Conservation (phyloP, 30 jellyfish, hydroid and myxozoan genomes). For the Sanderia malayensis region DNA sequence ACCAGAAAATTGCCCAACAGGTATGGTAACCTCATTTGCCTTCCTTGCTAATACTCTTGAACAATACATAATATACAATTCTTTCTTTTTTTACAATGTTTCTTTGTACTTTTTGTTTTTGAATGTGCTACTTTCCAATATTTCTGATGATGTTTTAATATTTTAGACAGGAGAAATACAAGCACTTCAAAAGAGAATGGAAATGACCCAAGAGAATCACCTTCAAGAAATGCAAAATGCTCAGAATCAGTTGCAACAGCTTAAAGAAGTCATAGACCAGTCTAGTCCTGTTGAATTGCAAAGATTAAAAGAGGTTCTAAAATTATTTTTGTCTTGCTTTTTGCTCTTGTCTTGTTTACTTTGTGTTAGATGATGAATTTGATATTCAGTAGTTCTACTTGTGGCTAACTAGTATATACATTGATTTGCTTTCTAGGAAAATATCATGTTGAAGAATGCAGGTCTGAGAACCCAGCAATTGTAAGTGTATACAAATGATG, state of each 20-base stretch:
- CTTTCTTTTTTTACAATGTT: too few relatives aligned
- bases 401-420: constrained; percentile 1
- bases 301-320: constrained; percentile 70
- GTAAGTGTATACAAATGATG: too few relatives aligned
- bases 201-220: constrained; percentile 70
- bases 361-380: too few relatives aligned
- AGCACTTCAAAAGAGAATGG: constrained; percentile 80
- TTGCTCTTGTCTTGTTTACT: too few relatives aligned
- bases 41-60: too few relatives aligned
- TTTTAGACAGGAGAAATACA: constrained; percentile 83
- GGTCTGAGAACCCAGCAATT: constrained; percentile 74
- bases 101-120: too few relatives aligned
- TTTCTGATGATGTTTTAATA: background rate
- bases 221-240: constrained; percentile 83
- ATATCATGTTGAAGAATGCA: constrained; percentile 65
- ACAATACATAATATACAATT: too few relatives aligned
- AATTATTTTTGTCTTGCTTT: too few relatives aligned
- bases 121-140: constrained; percentile 1
- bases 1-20: constrained; percentile 56
- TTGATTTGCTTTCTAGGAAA: constrained; percentile 50
- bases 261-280: constrained; percentile 77
- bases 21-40: too few relatives aligned
- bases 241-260: constrained; percentile 68
- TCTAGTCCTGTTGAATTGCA: constrained; percentile 68
- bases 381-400: background rate